phyloP scores from a whole-genome alignment of 35 echinoderm and acorn worm species.

The Hemicentrotus pulcherrimus region DNA sequence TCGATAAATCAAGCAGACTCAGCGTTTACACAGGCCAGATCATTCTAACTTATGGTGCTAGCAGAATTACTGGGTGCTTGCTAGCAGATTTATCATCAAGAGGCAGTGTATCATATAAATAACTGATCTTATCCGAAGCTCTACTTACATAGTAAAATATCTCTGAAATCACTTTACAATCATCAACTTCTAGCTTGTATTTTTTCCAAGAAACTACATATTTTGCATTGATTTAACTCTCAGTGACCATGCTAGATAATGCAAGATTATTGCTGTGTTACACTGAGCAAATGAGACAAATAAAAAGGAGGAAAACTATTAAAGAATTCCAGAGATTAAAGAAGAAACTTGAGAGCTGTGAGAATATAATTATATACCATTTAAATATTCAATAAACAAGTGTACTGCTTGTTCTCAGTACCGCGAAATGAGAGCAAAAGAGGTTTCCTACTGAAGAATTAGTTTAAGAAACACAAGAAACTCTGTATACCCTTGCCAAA shows the following conservation, averaged over 20 bases:
- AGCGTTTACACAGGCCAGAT: background rate
- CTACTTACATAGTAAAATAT: background rate
- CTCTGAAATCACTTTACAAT: background rate
- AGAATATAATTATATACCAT: background rate
- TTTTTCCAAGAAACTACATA: background rate
- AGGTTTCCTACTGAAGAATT: background rate
- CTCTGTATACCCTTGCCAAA: background rate
- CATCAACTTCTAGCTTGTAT: background rate
- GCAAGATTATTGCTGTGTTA: background rate
- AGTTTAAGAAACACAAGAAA: background rate
- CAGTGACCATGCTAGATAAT: background rate
- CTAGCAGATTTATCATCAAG: background rate
- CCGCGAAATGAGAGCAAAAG: background rate
- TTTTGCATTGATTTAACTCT: background rate
- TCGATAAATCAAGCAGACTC: background rate
- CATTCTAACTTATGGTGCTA: background rate
- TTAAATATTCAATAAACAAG: background rate
- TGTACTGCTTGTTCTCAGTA: background rate
- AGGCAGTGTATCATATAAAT: conserved; percentile 8
- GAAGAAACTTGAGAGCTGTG: background rate
- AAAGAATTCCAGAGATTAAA: too few relatives aligned
- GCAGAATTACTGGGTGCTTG: background rate
- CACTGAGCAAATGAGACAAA: background rate
- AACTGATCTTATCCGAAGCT: background rate
- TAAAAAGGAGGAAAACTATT: background rate